These are phyloP conservation scores for Noctua janthe DNA, from an alignment of 2,888 invertebrate species.

Conservation along the genomic window DNA sequence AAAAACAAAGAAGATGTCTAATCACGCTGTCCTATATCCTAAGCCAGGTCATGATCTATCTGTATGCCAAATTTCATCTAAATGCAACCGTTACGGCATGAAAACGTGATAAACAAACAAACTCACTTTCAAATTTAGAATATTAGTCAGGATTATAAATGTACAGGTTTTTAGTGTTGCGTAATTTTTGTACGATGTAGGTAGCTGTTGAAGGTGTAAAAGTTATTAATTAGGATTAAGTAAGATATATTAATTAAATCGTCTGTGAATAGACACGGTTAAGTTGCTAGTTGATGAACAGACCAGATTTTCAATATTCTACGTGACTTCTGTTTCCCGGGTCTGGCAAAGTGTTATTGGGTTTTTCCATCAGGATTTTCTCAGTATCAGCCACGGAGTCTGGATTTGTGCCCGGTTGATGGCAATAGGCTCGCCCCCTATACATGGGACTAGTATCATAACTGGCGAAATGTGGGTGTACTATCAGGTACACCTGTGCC, in stretches of 20 bases:
- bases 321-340: too few species aligned
- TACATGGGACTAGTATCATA: too few species aligned
- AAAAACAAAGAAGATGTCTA: neutral
- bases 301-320: too few species aligned
- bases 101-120: neutral
- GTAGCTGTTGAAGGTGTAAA: constrained; percentile 15
- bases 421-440: too few species aligned
- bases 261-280: neutral
- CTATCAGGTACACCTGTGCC: too few species aligned
- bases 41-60: neutral
- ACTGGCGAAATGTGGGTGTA: too few species aligned
- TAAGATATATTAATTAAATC: constrained; percentile 11
- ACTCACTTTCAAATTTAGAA: neutral
- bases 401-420: too few species aligned
- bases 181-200: constrained; percentile 11
- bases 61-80: neutral
- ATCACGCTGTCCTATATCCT: neutral
- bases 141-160: neutral
- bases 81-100: neutral
- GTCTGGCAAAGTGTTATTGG: too few species aligned
- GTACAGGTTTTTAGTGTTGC: constrained; percentile 5
- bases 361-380: too few species aligned
- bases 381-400: too few species aligned
- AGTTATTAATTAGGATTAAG: constrained; percentile 30
- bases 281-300: neutral